Conservation (phyloP, 2,797 vertebrate genomes). For the Coranthus polyacanthus region DNA sequence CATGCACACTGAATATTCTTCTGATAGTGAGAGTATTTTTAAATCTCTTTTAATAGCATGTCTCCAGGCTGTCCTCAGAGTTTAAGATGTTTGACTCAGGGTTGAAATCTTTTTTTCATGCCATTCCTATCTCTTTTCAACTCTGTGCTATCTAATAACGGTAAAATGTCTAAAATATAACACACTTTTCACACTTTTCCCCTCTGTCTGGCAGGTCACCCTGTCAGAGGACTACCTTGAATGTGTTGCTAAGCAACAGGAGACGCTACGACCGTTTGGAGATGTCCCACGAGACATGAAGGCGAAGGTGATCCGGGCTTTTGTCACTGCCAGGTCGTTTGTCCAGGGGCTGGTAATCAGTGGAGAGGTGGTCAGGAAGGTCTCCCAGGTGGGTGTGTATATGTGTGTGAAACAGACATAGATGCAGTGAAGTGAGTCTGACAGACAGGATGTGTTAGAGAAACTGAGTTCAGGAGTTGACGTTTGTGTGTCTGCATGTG, state of each 20-base stretch:
- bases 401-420: conserved; percentile 16
- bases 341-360: conserved; percentile 90
- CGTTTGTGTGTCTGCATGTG: conserved; percentile 21
- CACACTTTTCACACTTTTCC: not conserved
- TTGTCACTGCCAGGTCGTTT: conserved; percentile 91
- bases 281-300: conserved; percentile 91
- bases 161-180: not conserved
- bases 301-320: conserved; percentile 87
- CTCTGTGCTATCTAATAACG: conserved; percentile 6
- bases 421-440: conserved; percentile 8
- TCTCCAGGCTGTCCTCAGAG: not conserved
- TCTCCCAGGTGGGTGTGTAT: conserved; percentile 88
- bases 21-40: not conserved
- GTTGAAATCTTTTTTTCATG: too few species aligned
- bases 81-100: not conserved
- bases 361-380: conserved; percentile 89
- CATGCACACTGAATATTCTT: not conserved
- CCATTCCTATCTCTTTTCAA: not conserved
- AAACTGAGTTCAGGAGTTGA: conserved; percentile 18
- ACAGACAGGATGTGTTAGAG: conserved; percentile 19
- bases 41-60: not conserved
- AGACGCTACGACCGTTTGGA: conserved; percentile 90
- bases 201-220: conserved; percentile 78
- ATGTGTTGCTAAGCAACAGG: conserved; percentile 92
- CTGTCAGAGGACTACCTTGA: conserved; percentile 92